Percentiles rank a stretch among this genome's conserved stretches.
phyloP scores from a whole-genome alignment of 2,797 vertebrate species.

The Molossus alvarezi region DNA sequence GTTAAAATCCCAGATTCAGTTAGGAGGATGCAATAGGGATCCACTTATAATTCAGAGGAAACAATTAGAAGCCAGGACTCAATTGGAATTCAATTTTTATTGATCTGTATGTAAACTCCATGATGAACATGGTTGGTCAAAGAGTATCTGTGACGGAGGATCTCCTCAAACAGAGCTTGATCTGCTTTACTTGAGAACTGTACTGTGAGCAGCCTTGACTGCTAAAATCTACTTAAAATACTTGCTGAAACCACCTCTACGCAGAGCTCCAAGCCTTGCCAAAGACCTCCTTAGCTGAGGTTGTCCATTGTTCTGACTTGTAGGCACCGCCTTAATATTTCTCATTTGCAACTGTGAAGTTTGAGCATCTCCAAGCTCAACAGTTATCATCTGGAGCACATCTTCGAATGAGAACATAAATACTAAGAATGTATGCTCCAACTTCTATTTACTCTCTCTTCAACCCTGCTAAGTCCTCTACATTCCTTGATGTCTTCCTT shows the following conservation, averaged over 20 bases:
- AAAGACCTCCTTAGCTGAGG: background rate
- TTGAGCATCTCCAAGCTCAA: background rate
- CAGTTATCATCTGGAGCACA: background rate
- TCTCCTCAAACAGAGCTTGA: background rate
- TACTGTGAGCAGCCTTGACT: background rate
- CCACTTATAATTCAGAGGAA: constrained; percentile 74
- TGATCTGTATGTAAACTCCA: constrained; percentile 71
- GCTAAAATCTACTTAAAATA: background rate
- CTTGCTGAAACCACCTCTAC: constrained; percentile 16
- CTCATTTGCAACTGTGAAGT: constrained; percentile 24
- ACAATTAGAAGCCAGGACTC: constrained; percentile 48
- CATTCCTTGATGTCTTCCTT: constrained; percentile 63
- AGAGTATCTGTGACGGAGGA: background rate
- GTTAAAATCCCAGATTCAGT: constrained; percentile 68
- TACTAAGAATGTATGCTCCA: constrained; percentile 1
- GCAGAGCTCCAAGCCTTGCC: background rate
- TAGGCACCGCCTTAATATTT: background rate
- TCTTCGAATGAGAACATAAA: background rate
- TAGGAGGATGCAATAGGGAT: constrained; percentile 64
- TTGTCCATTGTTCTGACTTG: constrained; percentile 49
- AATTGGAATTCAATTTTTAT: constrained; percentile 63
- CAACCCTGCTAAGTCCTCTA: constrained; percentile 73
- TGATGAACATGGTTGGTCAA: background rate
- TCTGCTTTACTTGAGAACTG: background rate
- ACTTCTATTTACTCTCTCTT: constrained; percentile 70